Conservation (phyloP, 2,113 vertebrate genomes). For the Strix uralensis region DNA sequence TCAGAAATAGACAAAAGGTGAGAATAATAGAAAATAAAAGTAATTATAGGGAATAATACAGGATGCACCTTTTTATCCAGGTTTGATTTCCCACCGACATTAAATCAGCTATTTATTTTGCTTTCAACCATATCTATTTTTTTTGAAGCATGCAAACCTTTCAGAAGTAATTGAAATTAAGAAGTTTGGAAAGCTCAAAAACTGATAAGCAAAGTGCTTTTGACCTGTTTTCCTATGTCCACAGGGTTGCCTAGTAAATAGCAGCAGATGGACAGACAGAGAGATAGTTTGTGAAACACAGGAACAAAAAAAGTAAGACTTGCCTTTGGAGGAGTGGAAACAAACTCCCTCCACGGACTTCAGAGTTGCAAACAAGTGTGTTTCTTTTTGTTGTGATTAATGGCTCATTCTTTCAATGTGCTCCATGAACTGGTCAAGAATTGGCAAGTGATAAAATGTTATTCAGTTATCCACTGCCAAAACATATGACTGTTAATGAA, state of each 20-base stretch:
- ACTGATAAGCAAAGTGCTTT: neutral
- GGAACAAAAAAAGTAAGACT: neutral
- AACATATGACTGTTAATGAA: neutral
- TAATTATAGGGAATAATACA: neutral
- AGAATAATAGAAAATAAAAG: neutral
- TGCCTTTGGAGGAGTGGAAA: neutral
- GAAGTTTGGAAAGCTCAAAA: neutral
- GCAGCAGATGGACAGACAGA: neutral
- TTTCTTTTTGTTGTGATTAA: neutral
- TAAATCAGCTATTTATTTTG: neutral
- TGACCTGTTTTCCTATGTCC: neutral
- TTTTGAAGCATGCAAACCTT: neutral
- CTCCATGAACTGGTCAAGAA: neutral
- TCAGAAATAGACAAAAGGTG: neutral
- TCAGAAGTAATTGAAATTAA: neutral
- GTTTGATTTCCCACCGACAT: neutral
- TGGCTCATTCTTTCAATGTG: neutral
- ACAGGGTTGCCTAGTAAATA: neutral
- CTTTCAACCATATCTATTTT: neutral
- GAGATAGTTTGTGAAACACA: neutral
- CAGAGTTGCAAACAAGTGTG: fast-evolving
- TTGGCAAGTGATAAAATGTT: neutral
- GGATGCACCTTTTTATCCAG: neutral
- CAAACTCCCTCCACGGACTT: neutral
- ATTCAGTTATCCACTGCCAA: neutral